Base-by-base conservation (phyloP, 2,888 invertebrate species). In the Oscheius sp. region DNA sequence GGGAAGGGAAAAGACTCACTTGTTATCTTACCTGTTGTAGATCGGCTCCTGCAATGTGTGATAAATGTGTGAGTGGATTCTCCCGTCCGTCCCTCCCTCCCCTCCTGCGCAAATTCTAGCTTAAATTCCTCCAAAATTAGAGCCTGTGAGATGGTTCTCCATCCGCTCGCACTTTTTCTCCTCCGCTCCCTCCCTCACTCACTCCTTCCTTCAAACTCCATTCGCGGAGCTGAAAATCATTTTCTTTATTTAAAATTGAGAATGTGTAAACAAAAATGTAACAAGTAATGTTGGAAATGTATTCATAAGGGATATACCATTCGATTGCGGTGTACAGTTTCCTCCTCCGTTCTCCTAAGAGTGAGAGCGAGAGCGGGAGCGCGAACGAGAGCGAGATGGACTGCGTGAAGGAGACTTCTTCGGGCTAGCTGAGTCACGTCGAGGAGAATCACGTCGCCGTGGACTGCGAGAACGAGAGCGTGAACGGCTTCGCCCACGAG, bases 381-480 rank as follows among this genome's bases (percentile, higher is more conserved):
- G 66, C 25, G 66, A 66, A 25, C 66, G 66, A 20, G 66, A 66
- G 29, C 45, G 66, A 33, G 52, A 39, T 1, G 52, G 65, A n/a
- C 39, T 39, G 53, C 65, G 65, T n/a, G 52, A 52, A n/a, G 27
- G 50, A 29, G 65, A 65, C 42, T 61, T 45, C 45, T 61, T 61
- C 27, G 65, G 57, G 42, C 53, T 45, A 46, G 53, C 10, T 17
- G 58, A 58, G 42, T 58, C 58, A 8, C 58, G 39, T 17, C 27
- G 42, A 25, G 69, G 61, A 1, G 61, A 61, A 42, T 45, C 45
- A 31, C 92, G 92, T 90, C 92, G 92, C 88, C 91, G 91, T 88
- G 93, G 91, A 69, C 92, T 92, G 86, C 48, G 96, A 15, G 63
- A 61, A n/a, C 69, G 63, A 12, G 91, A 70, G 93, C 91, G 53